Evolutionary conservation across 2,888 invertebrate genomes (phyloP), one percentile per base, ranked within the genome.

Genomic region (Chesias legatella): DNA sequence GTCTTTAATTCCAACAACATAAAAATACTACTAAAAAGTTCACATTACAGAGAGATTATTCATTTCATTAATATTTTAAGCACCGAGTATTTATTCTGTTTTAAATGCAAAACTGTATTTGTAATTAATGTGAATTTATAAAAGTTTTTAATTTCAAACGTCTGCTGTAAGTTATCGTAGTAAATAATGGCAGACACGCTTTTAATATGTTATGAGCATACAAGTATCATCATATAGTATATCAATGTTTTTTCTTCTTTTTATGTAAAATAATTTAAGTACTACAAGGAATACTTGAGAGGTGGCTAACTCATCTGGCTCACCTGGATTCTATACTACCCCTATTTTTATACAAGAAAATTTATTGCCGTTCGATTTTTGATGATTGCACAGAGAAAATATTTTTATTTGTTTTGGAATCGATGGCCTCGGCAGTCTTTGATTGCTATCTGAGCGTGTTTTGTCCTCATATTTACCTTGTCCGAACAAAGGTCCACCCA

Each of bases 101-200:
- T 31, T 23, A 23, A 37, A 37, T 33, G 25, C 34, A 35, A 17
- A 31, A 22, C 33, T 17, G 20, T 8, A 23, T 22, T 33, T 24
- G 34, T 29, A 31, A 33, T 42, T 39, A 40, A 29, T 28, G 30
- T 24, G 8, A 34, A 34, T 43, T 37, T 43, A 45, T 24, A 8
- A 23, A 13, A 33, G 36, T 40, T 45, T 49, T 45, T 49, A 40
- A 49, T 45, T 40, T 41, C 38, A 47, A 37, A 40, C 35, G 31
- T 36, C 34, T 34, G 37, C 26, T 23, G 36, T 39, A 28, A 45
- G 36, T 42, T 44, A 51, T 41, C 30, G 35, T 37, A 22, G 33
- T 45, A 36, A 45, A 33, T 40, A 32, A 48, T 32, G 13, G 22
- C 34, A 48, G 30, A 43, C 45, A 48, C 35, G 37, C 37, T 43